Evolutionary conservation across 2,113 vertebrate genomes (phyloP), one percentile per base, ranked within the genome.

Genomic region (Pseudopipra pipra): DNA sequence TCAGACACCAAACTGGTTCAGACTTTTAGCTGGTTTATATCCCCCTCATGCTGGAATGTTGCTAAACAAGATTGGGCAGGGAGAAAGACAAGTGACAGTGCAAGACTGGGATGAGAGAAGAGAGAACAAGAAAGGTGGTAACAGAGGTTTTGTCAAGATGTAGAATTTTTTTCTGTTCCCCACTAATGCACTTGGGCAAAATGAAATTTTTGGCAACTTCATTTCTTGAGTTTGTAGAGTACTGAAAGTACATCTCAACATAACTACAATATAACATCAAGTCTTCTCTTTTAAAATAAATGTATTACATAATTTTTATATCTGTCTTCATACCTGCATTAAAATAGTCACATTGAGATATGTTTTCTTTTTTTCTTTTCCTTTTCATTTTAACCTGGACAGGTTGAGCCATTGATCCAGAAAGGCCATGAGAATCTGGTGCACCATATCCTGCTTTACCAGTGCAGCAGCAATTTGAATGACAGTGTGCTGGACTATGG

Each of bases 391-490:
- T 79, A 28, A 62, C 37, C 17, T 28, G 74, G 76, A n/a, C 90
- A 99, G 99, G 98, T 99, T 59, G 98, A 98, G 47, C 98, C 99
- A 3, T 63, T 98, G 95, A 98, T 99, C 82, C 98, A 99, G 95
- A 97, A 96, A 80, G 98, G 98, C 62, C 98, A 99, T 2, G 98
- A 98, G 95, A 98, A 97, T 76, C 58, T 99, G 91, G 98, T 99
- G 18, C 99, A 99, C 85, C 99, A 99, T 68, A 98, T 99, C 87
- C 94, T 99, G 47, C 97, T 99, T 58, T 99, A 99, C 93, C 98
- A 99, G 87, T 99, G 99, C 90, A 98, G 98, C 84, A 98, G 97
- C 95, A 97, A 62, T 80, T 88, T 99, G 41, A 98, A 98, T 16
- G 98, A 98, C 81, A 98, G 96, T 1, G 96, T 98, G 33, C 90